These are phyloP conservation scores for Gisinianus flammeolus DNA, from an alignment of 2,888 invertebrate species.

Conservation along the genomic window DNA sequence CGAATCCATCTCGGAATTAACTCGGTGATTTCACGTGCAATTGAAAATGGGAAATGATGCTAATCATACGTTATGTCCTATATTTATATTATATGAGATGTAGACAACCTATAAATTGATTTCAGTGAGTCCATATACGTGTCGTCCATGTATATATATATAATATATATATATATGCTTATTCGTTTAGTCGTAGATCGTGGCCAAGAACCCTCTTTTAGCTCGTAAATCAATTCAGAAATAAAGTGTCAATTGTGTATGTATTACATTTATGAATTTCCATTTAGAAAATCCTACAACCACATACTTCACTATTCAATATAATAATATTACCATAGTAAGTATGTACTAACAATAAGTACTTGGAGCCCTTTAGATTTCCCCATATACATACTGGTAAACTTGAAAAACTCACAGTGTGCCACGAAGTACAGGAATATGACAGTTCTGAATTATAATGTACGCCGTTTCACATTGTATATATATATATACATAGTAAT, in stretches of 20 bases:
- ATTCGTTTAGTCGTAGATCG: neutral
- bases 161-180: neutral
- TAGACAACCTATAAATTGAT: slow-evolving; percentile 17
- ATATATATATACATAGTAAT: too few species aligned
- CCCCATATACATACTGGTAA: too few species aligned
- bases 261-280: neutral
- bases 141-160: too few species aligned
- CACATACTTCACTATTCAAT: neutral
- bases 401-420: too few species aligned
- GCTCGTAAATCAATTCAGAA: slow-evolving; percentile 20
- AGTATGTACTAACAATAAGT: neutral
- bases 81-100: neutral
- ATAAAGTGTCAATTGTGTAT: slow-evolving; percentile 21
- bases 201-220: neutral
- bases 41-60: slow-evolving; percentile 14
- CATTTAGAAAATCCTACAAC: neutral
- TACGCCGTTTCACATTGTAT: too few species aligned
- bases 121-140: too few species aligned
- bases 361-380: neutral
- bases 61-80: slow-evolving; percentile 5
- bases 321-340: neutral
- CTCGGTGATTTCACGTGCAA: slow-evolving; percentile 22
- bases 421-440: too few species aligned
- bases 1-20: slow-evolving; percentile 7
- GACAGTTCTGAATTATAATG: too few species aligned